Conservation (phyloP, 1,140 invertebrate genomes). For the Coboldia fuscipes region DNA sequence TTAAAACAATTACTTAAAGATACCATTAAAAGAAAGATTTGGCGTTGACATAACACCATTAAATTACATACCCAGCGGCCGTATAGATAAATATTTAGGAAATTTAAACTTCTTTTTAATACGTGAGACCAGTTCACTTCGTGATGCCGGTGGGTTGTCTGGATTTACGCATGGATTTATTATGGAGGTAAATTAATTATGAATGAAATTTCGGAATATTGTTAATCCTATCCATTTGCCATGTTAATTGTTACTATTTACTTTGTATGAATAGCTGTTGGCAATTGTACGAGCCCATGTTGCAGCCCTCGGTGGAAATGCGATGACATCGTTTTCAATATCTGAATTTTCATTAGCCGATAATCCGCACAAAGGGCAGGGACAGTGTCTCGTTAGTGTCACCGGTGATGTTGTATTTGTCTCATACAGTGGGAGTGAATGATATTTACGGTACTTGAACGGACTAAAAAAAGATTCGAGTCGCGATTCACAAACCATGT, state of each 20-base stretch:
- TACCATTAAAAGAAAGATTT: slow-evolving; percentile 37
- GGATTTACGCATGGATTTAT: slow-evolving; percentile 87
- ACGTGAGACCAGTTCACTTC: slow-evolving; percentile 74
- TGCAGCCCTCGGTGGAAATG: slow-evolving; percentile 83
- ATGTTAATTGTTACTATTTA: neutral
- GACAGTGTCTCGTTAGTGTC: slow-evolving; percentile 84
- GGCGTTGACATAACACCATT: slow-evolving; percentile 73
- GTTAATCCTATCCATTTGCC: neutral
- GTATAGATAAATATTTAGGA: slow-evolving; percentile 68
- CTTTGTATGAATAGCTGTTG: slow-evolving; percentile 25
- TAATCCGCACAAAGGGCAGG: slow-evolving; percentile 87
- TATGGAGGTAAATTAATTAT: slow-evolving; percentile 39
- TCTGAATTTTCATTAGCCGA: slow-evolving; percentile 74
- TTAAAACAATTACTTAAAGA: slow-evolving; percentile 20
- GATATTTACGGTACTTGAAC: too few relatives aligned
- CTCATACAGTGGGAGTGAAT: too few relatives aligned
- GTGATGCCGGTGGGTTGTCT: slow-evolving; percentile 77
- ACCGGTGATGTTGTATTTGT: slow-evolving; percentile 80
- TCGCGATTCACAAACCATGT: too few relatives aligned
- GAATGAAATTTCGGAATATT: neutral
- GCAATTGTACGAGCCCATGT: slow-evolving; percentile 85
- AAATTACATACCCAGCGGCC: slow-evolving; percentile 56
- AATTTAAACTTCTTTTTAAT: slow-evolving; percentile 93
- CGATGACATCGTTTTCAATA: slow-evolving; percentile 84
- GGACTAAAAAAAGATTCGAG: too few relatives aligned